A percentile compares a stretch with the other conserved stretches of the same genome.
Evolutionary conservation across 2,888 invertebrate genomes (phyloP).

Genomic region (Bruchidius siliquastri): DNA sequence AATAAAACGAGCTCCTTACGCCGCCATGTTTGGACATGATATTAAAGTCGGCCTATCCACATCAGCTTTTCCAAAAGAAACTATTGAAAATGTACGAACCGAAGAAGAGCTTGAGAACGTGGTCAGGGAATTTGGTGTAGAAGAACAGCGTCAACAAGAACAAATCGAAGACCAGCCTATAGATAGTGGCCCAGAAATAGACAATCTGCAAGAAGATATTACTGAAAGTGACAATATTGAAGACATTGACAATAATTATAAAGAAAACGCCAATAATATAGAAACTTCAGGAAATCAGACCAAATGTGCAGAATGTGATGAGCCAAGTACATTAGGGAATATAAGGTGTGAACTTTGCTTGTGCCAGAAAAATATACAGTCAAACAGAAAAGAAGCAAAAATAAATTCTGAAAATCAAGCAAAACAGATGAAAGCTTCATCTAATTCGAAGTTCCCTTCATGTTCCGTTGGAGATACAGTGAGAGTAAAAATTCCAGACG

Average conservation of each 20-base stretch:
- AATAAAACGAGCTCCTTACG: conserved; percentile 28
- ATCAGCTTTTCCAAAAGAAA: conserved; percentile 15
- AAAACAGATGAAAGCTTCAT: conserved; percentile 16
- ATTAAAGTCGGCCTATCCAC: conserved; percentile 13
- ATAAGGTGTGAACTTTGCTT: too few species aligned
- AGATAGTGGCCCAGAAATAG: too few species aligned
- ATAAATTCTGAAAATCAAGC: conserved; percentile 14
- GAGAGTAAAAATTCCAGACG: conserved; percentile 25
- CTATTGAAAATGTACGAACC: conserved; percentile 11
- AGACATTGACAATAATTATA: too few species aligned
- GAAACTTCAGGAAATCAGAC: not conserved
- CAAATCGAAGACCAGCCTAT: not conserved
- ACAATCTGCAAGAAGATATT: too few species aligned
- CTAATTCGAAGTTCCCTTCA: conserved; percentile 18
- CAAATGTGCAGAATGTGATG: not conserved
- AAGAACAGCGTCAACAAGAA: not conserved
- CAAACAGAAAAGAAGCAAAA: conserved; percentile 14
- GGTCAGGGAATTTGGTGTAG: not conserved
- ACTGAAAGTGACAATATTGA: too few species aligned
- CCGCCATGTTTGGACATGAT: conserved; percentile 25
- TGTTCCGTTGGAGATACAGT: conserved; percentile 25
- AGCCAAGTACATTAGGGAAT: too few species aligned
- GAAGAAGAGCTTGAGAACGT: conserved; percentile 9
- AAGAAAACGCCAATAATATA: too few species aligned
- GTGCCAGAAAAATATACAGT: not conserved